Evolutionary conservation across 1,140 invertebrate genomes (phyloP).

Genomic region (Drosophila ficusphila): DNA sequence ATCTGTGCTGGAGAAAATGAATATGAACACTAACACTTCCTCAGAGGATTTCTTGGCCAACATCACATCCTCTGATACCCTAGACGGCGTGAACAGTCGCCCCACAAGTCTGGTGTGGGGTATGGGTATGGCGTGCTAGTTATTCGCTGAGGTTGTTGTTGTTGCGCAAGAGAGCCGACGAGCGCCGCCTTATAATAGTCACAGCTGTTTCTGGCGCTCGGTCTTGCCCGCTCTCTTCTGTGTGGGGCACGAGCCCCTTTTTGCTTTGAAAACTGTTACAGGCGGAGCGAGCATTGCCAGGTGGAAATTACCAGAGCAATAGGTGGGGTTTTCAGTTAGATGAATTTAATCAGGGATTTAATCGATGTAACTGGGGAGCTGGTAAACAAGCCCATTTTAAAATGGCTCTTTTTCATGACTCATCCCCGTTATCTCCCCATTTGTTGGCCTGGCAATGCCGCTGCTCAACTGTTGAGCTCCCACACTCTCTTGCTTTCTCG

Average conservation of each 20-base stretch:
- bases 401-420: slow-evolving; percentile 14
- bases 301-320: slow-evolving; percentile 3
- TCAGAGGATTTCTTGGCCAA: no score
- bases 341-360: slow-evolving; percentile 2
- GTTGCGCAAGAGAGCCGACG: slow-evolving; percentile 72
- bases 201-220: slow-evolving; percentile 65
- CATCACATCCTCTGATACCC: slow-evolving; percentile 19
- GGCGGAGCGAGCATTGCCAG: slow-evolving; percentile 54
- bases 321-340: slow-evolving; percentile 8
- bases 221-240: slow-evolving; percentile 35
- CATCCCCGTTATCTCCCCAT: slow-evolving; percentile 18
- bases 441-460: slow-evolving; percentile 52
- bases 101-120: slow-evolving; percentile 35
- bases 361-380: not conserved
- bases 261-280: slow-evolving; percentile 74
- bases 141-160: slow-evolving; percentile 53
- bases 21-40: no score
- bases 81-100: slow-evolving; percentile 26
- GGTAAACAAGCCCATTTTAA: not conserved
- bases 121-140: slow-evolving; percentile 62
- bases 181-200: slow-evolving; percentile 62
- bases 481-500: slow-evolving; percentile 1
- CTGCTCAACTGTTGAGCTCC: slow-evolving; percentile 60
- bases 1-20: no score
- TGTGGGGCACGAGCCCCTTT: slow-evolving; percentile 74